Evolutionary conservation across 2,888 invertebrate species (phyloP).

Genomic region (Trissonchulus sp.): DNA sequence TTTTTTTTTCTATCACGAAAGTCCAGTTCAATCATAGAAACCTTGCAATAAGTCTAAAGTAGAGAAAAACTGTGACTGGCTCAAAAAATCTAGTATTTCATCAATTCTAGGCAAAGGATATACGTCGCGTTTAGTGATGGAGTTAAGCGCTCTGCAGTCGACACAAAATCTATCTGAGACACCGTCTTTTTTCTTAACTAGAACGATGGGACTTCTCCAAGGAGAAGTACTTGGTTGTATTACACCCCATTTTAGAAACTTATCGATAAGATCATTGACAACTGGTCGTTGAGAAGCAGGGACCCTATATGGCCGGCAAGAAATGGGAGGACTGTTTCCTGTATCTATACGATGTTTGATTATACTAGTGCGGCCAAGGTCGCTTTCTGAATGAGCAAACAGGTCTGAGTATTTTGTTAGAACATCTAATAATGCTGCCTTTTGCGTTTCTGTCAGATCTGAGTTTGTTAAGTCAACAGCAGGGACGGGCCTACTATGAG

Average conservation of each 20-base stretch:
- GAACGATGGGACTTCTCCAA: constrained; percentile 48
- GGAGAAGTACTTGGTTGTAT: constrained; percentile 43
- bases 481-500: too few species aligned
- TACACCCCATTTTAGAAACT: constrained; percentile 18
- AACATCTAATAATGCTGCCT: too few species aligned
- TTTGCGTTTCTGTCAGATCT: too few species aligned
- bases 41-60: background rate
- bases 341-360: background rate
- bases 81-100: constrained; percentile 23
- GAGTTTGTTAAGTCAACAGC: too few species aligned
- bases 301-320: background rate
- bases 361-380: background rate
- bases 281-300: background rate
- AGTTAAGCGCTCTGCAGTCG: constrained; percentile 39
- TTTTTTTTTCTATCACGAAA: constrained; percentile 31
- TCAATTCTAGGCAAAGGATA: constrained; percentile 34
- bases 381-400: background rate
- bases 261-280: too few species aligned
- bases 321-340: background rate
- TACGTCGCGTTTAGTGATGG: constrained; percentile 31
- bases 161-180: constrained; percentile 38
- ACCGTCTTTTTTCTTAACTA: constrained; percentile 49
- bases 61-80: background rate
- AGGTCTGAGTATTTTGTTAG: background rate
- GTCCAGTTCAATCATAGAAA: background rate